Base-by-base conservation (phyloP, 2,797 vertebrate species). In the Lithobates sylvaticus region DNA sequence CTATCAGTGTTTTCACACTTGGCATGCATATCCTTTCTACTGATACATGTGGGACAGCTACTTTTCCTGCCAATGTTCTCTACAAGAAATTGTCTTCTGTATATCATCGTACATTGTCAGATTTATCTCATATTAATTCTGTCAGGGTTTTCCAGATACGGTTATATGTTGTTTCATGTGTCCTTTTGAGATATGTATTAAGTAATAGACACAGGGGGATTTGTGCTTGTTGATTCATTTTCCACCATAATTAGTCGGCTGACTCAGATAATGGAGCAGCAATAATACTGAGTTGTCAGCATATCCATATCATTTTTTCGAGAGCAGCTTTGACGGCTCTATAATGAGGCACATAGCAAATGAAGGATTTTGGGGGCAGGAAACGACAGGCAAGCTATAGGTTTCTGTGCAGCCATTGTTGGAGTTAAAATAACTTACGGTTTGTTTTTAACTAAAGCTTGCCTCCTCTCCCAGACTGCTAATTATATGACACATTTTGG, bases 201-300 rank as follows among this genome's bases (percentile, higher is more conserved):
- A 26, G 65, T 27, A 27, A 67, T n/a, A 26, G 13, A 29, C 27
- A 6, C 26, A 26, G 10, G 27, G 65, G 65, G 27, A 67, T 26
- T 26, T 27, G 26, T 29, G n/a, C 65, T 67, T 67, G 65, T 67
- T 67, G 65, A 67, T 67, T 67, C 65, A 26, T 26, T 67, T 67
- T 67, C 65, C 65, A 67, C 65, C 27, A 67, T 67, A 67, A 67
- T 67, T 67, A 67, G 65, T 67, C 13, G 65, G 26, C 26, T 29
- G 26, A 67, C n/a, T 72, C 21, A 23, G 69, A 72, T 18, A 39
- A 39, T 72, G 69, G 69, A 39, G 18, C 18, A 72, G 69, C 21
- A 18, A 36, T 36, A 12, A 39, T 9, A 72, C 16, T 2, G 18
- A 72, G 29, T n/a, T 67, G 65, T 67, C 65, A 67, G 13, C 65